phyloP scores from a whole-genome alignment of 2,797 vertebrate species.

The Mormyrops attenuatus region DNA sequence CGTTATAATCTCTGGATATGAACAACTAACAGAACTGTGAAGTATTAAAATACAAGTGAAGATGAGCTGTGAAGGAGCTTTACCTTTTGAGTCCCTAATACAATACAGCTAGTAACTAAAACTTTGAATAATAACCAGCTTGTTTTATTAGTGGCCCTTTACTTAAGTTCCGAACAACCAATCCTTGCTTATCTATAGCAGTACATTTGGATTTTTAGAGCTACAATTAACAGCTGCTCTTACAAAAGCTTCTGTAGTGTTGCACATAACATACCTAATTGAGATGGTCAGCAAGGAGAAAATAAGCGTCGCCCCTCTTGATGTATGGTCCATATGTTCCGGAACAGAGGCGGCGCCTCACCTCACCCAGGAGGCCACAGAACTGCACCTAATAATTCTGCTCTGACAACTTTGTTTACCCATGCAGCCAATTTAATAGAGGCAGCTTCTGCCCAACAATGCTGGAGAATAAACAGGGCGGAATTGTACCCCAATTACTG shows the following conservation, averaged over 20 bases:
- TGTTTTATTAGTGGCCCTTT: not conserved
- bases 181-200: not conserved
- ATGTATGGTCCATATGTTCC: not conserved
- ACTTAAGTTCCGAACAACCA: not conserved
- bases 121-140: not conserved
- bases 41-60: not conserved
- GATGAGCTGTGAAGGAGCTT: not conserved
- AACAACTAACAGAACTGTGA: not conserved
- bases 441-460: not conserved
- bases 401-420: not conserved
- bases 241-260: not conserved
- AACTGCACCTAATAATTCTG: not conserved
- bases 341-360: not conserved
- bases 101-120: not conserved
- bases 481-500: not conserved
- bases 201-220: not conserved
- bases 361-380: not conserved
- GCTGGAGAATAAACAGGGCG: not conserved
- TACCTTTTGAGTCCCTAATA: not conserved
- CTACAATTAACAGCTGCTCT: not conserved
- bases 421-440: not conserved
- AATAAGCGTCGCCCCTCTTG: not conserved
- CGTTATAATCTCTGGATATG: not conserved
- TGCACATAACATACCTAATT: not conserved
- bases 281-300: not conserved